These are phyloP conservation scores for Herminia tarsipennalis DNA, from an alignment of 2,888 invertebrate genomes.

Conservation along the genomic window DNA sequence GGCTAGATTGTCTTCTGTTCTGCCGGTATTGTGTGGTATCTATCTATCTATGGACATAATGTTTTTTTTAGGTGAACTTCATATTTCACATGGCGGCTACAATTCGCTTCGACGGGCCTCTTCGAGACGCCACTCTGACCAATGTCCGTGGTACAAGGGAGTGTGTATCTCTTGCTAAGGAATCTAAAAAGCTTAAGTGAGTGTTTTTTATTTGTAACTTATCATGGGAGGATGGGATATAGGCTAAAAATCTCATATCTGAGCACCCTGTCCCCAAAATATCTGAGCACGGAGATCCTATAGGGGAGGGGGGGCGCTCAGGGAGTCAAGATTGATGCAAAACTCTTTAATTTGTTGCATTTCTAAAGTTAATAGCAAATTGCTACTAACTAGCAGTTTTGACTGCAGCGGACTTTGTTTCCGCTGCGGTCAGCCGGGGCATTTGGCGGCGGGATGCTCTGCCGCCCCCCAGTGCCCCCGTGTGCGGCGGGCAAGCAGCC, in stretches of 20 bases:
- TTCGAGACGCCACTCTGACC: conserved; percentile 66
- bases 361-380: neutral
- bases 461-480: too few species aligned
- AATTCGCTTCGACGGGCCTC: conserved; percentile 76
- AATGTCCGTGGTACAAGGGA: conserved; percentile 16
- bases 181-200: conserved; percentile 42
- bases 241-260: too few species aligned
- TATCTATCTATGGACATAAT: too few species aligned
- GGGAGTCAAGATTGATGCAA: too few species aligned
- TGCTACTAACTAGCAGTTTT: too few species aligned
- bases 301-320: neutral
- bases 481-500: too few species aligned
- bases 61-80: conserved; percentile 65
- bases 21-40: too few species aligned
- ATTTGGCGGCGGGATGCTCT: too few species aligned
- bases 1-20: too few species aligned
- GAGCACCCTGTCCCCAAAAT: neutral
- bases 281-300: neutral
- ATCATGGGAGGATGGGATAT: too few species aligned
- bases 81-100: conserved; percentile 82
- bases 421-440: too few species aligned
- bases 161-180: neutral
- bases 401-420: too few species aligned
- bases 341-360: neutral
- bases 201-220: neutral